Evolutionary conservation across 2,888 invertebrate genomes (phyloP).

Genomic region (Cephus spinipes): DNA sequence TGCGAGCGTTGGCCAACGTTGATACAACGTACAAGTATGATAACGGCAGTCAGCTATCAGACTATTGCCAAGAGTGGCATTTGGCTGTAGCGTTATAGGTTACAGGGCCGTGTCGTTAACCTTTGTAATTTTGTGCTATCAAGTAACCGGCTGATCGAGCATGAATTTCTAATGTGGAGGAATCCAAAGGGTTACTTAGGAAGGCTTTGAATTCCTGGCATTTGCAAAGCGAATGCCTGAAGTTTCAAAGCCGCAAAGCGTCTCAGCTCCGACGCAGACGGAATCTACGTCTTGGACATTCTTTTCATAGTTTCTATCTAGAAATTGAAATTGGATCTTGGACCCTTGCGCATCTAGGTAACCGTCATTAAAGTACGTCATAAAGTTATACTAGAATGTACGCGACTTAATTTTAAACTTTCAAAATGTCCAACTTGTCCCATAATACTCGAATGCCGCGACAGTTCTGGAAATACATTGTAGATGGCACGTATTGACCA

Average conservation of each 20-base stretch:
- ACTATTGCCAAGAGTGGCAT: conserved; percentile 6
- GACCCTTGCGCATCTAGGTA: neutral
- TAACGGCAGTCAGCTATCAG: neutral
- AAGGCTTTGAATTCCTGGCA: neutral
- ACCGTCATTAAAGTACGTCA: neutral
- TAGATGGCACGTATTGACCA: neutral
- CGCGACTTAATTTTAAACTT: neutral
- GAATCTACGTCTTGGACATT: neutral
- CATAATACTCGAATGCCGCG: neutral
- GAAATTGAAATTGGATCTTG: neutral
- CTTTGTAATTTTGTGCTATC: neutral
- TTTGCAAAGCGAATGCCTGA: neutral
- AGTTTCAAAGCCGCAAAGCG: neutral
- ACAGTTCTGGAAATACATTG: neutral
- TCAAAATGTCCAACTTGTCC: neutral
- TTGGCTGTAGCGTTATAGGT: conserved; percentile 3
- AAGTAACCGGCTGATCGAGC: neutral
- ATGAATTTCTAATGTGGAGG: neutral
- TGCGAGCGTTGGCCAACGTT: neutral
- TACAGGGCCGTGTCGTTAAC: neutral
- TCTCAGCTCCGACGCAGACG: neutral
- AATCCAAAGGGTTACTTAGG: neutral
- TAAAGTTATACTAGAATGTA: neutral
- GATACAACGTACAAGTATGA: neutral
- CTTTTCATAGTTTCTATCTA: neutral